Conservation (phyloP, 2,888 invertebrate species). For the Drosophila lacicola region DNA sequence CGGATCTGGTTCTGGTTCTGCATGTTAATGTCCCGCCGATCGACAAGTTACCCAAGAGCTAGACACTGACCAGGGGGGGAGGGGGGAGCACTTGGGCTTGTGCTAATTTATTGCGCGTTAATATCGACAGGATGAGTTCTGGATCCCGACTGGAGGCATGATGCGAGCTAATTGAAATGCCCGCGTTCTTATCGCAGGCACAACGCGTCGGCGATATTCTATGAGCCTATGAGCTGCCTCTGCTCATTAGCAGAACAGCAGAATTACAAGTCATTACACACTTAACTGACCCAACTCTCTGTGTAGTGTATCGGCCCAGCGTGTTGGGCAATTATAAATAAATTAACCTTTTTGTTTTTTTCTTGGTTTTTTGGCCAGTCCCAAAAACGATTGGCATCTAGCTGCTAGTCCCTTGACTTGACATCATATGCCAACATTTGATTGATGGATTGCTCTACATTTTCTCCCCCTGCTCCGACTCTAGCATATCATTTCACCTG, state of each 20-base stretch:
- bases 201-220: constrained; percentile 54
- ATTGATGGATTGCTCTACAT: constrained; percentile 70
- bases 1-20: constrained; percentile 52
- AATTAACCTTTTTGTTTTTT: constrained; percentile 62
- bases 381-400: constrained; percentile 59
- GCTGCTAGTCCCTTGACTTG: constrained; percentile 35
- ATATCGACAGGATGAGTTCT: constrained; percentile 76
- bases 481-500: constrained; percentile 63
- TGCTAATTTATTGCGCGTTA: constrained; percentile 83
- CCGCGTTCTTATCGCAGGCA: constrained; percentile 69
- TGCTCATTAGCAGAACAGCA: constrained; percentile 82
- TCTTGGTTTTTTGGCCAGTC: constrained; percentile 59
- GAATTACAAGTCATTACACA: constrained; percentile 82
- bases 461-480: not conserved
- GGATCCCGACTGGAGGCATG: not conserved
- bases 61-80: constrained; percentile 13
- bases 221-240: constrained; percentile 4
- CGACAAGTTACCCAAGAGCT: constrained; percentile 26
- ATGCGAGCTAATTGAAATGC: constrained; percentile 68
- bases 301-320: not conserved
- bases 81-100: constrained; percentile 28
- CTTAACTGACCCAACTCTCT: constrained; percentile 31
- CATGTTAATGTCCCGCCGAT: constrained; percentile 56
- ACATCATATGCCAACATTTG: constrained; percentile 54
- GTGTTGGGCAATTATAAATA: constrained; percentile 70